Conservation (phyloP, 2,888 invertebrate species). For the Tryphoninae sp. region DNA sequence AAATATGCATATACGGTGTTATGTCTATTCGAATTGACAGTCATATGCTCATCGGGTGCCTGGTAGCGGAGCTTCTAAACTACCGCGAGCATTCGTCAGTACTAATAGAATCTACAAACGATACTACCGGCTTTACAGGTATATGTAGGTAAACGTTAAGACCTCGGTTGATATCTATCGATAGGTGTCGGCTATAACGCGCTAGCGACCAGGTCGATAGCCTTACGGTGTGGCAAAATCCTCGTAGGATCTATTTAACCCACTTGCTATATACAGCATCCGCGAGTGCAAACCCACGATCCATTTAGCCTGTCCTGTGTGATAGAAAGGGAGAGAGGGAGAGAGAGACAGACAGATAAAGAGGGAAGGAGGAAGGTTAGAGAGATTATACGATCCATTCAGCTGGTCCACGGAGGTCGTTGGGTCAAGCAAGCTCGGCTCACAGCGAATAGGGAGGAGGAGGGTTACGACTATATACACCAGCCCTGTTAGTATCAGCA, state of each 20-base stretch:
- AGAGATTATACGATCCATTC: conserved; percentile 36
- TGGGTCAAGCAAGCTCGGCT: conserved; percentile 38
- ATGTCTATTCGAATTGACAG: conserved; percentile 10
- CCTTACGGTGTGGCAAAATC: conserved; percentile 38
- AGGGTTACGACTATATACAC: neutral
- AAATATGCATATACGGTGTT: neutral
- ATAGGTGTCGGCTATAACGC: conserved; percentile 39
- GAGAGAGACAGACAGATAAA: conserved; percentile 10
- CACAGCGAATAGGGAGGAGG: conserved; percentile 2
- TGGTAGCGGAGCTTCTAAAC: neutral
- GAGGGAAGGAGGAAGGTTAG: conserved; percentile 15
- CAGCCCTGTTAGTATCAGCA: conserved; percentile 37
- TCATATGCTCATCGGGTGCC: conserved; percentile 12
- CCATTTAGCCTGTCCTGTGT: conserved; percentile 38
- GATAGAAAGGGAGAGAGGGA: neutral
- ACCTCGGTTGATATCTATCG: conserved; percentile 31
- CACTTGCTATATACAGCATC: conserved; percentile 28
- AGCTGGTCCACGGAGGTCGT: conserved; percentile 41
- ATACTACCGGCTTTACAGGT: conserved; percentile 13
- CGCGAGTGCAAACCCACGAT: conserved; percentile 27
- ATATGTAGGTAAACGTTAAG: conserved; percentile 26
- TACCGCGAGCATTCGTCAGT: conserved; percentile 15
- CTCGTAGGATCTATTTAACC: conserved; percentile 49
- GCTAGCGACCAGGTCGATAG: conserved; percentile 36
- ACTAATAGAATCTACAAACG: conserved; percentile 35